Percentiles rank a stretch among this genome's conserved stretches.
These are phyloP conservation scores for Carettochelys insculpta DNA, from an alignment of 2,113 vertebrate species.

Conservation along the genomic window DNA sequence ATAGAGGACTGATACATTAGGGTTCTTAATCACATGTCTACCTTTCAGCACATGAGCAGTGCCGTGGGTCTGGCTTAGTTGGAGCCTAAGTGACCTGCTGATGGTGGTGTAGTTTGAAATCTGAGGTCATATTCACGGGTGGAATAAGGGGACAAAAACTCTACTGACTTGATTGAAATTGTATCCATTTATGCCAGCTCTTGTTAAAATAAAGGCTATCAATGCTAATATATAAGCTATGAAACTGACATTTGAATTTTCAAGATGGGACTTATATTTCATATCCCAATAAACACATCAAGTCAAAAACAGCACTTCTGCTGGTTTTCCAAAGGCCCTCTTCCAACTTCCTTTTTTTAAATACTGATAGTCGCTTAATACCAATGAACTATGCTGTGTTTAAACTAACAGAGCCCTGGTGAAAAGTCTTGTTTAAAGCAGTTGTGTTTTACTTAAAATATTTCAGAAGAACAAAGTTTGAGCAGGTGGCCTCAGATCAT, in stretches of 20 bases:
- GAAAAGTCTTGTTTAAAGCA: slow-evolving; percentile 36
- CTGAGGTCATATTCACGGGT: not conserved
- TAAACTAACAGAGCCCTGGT: slow-evolving; percentile 7
- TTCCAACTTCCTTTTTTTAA: slow-evolving; percentile 1
- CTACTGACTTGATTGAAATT: slow-evolving; percentile 19
- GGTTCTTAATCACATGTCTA: not conserved
- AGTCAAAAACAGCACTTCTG: slow-evolving; percentile 1
- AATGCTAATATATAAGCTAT: slow-evolving; percentile 37
- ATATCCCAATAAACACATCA: slow-evolving; percentile 35
- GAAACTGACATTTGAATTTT: slow-evolving; percentile 48
- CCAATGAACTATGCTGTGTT: slow-evolving; percentile 1
- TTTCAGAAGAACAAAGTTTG: slow-evolving; percentile 32
- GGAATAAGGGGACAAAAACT: not conserved
- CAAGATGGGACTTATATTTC: slow-evolving; percentile 29
- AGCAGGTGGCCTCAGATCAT: slow-evolving; percentile 6
- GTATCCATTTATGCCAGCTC: not conserved
- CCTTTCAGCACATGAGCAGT: not conserved
- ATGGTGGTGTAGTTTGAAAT: not conserved
- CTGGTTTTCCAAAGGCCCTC: not conserved
- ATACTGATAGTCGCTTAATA: not conserved
- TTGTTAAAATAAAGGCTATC: slow-evolving; percentile 31
- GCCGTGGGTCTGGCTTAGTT: too few relatives aligned
- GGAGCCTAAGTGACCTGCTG: not conserved
- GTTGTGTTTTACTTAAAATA: slow-evolving; percentile 50
- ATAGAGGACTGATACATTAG: not conserved